phyloP scores from a whole-genome alignment of 2,888 invertebrate genomes.

The Atrina japonica region DNA sequence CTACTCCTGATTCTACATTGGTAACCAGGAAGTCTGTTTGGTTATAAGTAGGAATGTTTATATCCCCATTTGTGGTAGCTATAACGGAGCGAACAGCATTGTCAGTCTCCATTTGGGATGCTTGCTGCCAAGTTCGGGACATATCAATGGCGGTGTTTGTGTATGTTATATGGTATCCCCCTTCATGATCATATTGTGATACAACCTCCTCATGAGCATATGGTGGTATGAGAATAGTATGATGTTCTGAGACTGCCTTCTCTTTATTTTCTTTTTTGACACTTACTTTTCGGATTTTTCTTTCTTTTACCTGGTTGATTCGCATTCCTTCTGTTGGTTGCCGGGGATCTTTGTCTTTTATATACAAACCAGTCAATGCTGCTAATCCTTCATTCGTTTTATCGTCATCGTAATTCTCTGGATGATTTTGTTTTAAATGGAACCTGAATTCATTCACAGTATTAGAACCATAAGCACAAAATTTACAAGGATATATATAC shows the following conservation, averaged over 20 bases:
- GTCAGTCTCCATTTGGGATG: constrained; percentile 19
- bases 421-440: constrained; percentile 85
- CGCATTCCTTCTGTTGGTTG: constrained; percentile 70
- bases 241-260: not conserved
- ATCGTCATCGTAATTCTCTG: constrained; percentile 54
- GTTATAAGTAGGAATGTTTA: no score
- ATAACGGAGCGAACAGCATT: constrained; percentile 9
- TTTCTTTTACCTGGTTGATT: constrained; percentile 68
- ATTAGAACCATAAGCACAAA: constrained; percentile 86
- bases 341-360: constrained; percentile 62
- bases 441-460: constrained; percentile 86
- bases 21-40: no score
- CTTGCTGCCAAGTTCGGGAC: not conserved
- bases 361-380: constrained; percentile 69
- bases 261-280: not conserved
- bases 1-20: no score
- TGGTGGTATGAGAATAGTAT: not conserved
- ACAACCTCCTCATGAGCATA: constrained; percentile 23
- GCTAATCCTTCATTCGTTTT: constrained; percentile 64
- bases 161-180: constrained; percentile 10
- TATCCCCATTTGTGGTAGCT: not conserved
- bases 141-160: not conserved
- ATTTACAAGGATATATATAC: constrained; percentile 89
- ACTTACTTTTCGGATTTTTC: constrained; percentile 37
- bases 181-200: constrained; percentile 4